phyloP scores from a whole-genome alignment of 2,797 vertebrate species.

The Trematomus bernacchii region DNA sequence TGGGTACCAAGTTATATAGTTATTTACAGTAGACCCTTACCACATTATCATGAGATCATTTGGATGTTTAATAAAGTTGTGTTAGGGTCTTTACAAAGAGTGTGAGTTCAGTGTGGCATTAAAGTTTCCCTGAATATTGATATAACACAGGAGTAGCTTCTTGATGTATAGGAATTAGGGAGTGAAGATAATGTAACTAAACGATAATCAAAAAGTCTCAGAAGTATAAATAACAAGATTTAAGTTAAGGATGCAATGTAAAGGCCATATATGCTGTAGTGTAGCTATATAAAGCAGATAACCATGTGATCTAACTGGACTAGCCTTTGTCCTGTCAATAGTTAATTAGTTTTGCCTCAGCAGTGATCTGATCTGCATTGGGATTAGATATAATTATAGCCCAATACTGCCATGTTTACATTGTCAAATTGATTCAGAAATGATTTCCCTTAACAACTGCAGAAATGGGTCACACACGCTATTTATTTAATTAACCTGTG shows the following conservation, averaged over 20 bases:
- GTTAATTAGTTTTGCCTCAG: neutral
- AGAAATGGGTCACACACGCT: slow-evolving; percentile 14
- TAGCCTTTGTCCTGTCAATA: neutral
- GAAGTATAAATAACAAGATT: neutral
- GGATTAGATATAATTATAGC: neutral
- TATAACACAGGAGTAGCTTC: neutral
- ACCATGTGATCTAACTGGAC: neutral
- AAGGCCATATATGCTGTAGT: neutral
- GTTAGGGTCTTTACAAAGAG: neutral
- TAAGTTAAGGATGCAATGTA: neutral
- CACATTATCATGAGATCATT: neutral
- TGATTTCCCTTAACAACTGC: neutral
- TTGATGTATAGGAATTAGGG: neutral
- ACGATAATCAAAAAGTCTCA: neutral
- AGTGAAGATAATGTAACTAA: neutral
- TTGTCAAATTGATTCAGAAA: neutral
- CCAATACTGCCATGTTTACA: too few relatives aligned
- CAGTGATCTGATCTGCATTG: neutral
- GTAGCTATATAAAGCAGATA: neutral
- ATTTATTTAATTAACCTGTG: neutral
- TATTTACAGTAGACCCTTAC: neutral
- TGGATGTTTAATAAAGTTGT: neutral
- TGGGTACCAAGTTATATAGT: neutral
- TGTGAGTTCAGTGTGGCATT: neutral
- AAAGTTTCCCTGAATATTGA: neutral